phyloP scores from a whole-genome alignment of 2,113 vertebrate species.

The Melanotaenia duboulayi region DNA sequence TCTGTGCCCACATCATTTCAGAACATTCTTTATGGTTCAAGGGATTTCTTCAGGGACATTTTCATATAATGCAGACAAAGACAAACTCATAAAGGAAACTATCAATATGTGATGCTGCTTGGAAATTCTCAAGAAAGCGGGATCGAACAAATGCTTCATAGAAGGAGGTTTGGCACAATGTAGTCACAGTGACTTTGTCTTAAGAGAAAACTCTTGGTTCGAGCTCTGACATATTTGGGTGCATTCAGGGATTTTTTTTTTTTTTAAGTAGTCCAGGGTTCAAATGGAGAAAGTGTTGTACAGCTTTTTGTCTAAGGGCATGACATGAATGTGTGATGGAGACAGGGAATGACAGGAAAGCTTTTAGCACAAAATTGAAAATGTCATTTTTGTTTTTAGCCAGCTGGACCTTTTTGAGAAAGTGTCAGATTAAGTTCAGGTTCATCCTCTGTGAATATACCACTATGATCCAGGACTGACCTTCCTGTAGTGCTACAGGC shows the following conservation, averaged over 20 bases:
- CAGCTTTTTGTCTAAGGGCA: slow-evolving; percentile 3
- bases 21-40: slow-evolving; percentile 65
- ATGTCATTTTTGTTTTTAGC: background rate
- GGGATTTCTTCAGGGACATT: slow-evolving; percentile 68
- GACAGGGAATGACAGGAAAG: background rate
- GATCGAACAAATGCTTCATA: slow-evolving; percentile 10
- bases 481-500: background rate
- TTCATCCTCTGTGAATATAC: background rate
- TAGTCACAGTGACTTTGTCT: slow-evolving; percentile 39
- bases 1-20: slow-evolving; percentile 30
- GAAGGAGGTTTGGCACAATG: slow-evolving; percentile 29
- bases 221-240: slow-evolving; percentile 44
- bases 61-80: slow-evolving; percentile 56
- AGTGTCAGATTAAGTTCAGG: background rate
- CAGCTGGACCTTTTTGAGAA: background rate
- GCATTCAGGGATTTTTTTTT: slow-evolving; percentile 15
- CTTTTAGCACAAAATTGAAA: background rate
- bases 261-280: slow-evolving; percentile 28
- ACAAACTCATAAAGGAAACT: slow-evolving; percentile 29
- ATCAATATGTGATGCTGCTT: slow-evolving; percentile 27
- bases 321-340: background rate
- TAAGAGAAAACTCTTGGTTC: slow-evolving; percentile 45
- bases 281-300: slow-evolving; percentile 22
- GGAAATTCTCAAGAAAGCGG: slow-evolving; percentile 6
- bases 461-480: background rate